A percentile compares a stretch with the other conserved stretches of the same genome.
Evolutionary conservation across 2,888 invertebrate species (phyloP).

Genomic region (Eulithis testata): DNA sequence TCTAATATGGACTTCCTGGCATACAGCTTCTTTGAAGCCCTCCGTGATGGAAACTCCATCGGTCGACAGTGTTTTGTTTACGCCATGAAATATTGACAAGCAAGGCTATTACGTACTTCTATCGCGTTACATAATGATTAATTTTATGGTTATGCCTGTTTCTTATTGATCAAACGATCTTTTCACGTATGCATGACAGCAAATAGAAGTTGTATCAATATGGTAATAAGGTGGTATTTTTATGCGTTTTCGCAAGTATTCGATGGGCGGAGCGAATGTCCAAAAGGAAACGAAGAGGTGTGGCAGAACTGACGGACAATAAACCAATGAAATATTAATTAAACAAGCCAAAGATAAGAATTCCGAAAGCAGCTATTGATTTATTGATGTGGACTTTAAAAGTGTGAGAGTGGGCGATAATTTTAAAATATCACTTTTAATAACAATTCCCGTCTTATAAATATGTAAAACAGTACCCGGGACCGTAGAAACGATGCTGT

Average conservation of each 20-base stretch:
- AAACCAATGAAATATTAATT: conserved; percentile 35
- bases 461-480: conserved; percentile 50
- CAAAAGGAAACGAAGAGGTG: conserved; percentile 34
- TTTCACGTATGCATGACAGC: conserved; percentile 28
- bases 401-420: conserved; percentile 16
- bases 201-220: conserved; percentile 24
- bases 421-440: conserved; percentile 25
- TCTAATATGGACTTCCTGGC: conserved; percentile 31
- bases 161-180: conserved; percentile 29
- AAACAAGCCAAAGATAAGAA: conserved; percentile 10
- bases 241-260: conserved; percentile 33
- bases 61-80: conserved; percentile 24
- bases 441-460: conserved; percentile 51
- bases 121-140: conserved; percentile 50
- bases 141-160: conserved; percentile 44
- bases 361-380: conserved; percentile 15
- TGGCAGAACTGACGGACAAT: conserved; percentile 21
- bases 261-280: conserved; percentile 38
- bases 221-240: conserved; percentile 25
- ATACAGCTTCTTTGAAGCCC: conserved; percentile 32
- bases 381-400: conserved; percentile 8
- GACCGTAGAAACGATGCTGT: conserved; percentile 46
- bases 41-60: conserved; percentile 8
- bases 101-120: conserved; percentile 40
- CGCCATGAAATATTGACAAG: conserved; percentile 24